A percentile compares a stretch with the other conserved stretches of the same genome.
phyloP scores from a whole-genome alignment of 2,113 vertebrate species.

The Phalacrocorax brasilianus region DNA sequence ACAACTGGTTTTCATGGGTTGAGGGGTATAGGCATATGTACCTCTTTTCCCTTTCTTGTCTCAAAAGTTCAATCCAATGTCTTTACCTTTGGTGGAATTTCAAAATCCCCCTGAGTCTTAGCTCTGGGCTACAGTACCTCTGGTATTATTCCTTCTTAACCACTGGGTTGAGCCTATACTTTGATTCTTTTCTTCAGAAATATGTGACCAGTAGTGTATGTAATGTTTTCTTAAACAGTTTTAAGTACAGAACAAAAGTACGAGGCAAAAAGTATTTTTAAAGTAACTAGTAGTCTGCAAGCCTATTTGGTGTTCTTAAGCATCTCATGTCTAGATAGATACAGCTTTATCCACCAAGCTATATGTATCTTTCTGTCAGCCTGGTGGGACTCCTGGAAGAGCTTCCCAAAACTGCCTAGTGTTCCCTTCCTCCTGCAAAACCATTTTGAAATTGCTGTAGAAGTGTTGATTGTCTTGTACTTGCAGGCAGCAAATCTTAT shows the following conservation, averaged over 20 bases:
- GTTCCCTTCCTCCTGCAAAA: not conserved
- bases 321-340: not conserved
- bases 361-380: not conserved
- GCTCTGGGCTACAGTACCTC: not conserved
- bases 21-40: rapidly evolving
- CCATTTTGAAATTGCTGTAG: not conserved
- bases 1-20: not conserved
- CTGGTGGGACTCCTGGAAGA: not conserved
- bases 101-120: not conserved
- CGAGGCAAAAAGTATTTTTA: not conserved
- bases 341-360: not conserved
- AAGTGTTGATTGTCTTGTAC: not conserved
- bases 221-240: not conserved
- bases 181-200: not conserved
- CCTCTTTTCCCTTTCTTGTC: not conserved
- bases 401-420: not conserved
- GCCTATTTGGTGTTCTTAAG: not conserved
- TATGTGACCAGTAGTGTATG: not conserved
- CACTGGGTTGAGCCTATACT: not conserved
- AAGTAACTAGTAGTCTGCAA: not conserved
- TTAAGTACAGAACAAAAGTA: not conserved
- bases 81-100: not conserved
- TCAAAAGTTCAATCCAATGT: not conserved
- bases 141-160: not conserved
- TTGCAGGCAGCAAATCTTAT: not conserved